Evolutionary conservation across 2,113 vertebrate genomes (phyloP), one percentile per base, ranked within the genome.

Genomic region (Etia nguti): DNA sequence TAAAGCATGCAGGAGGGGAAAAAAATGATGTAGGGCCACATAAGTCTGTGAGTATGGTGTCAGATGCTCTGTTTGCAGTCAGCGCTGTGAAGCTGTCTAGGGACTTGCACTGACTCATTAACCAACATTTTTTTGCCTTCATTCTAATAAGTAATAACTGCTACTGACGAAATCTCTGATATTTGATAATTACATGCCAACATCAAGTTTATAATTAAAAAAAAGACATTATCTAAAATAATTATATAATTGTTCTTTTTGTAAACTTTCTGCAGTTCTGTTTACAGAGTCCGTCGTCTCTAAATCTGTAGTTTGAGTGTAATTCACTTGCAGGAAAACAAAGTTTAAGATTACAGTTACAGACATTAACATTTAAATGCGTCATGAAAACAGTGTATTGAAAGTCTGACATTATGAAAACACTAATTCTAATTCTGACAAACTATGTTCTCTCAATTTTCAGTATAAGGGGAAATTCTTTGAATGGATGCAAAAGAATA

Each of bases 1-100:
- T 56, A 48, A 87, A 75, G 91, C 31, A 29, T 77, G 62, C 82
- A 29, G 48, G 73, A 41, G 62, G 65, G 38, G 48, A 9, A 13
- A 50, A 86, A 87, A 86, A 48, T 87, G 81, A 93, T 79, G 90
- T 62, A 56, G 89, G 86, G 80, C 82, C 50, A 84, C 65, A 50
- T 13, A 48, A 80, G 86, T 20, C 85, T 79, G 83, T 85, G 73
- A 60, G 55, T 50, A 83, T 48, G 36, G 65, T 87, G 90, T 91
- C 81, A 82, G 81, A 85, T 29, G 75, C 56, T 86, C 73, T 46
- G 80, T 93, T 80, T 90, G 62, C 56, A 87, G 81, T 80, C 86
- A n/a, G 80, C 85, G 68, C 79, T 80, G 41, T n/a, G 62, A 65
- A 90, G 68, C 85, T 31, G 84, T 89, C 83, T 73, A 15, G 59